Conservation (phyloP, 1,140 invertebrate genomes). For the Chlorops oryzae region DNA sequence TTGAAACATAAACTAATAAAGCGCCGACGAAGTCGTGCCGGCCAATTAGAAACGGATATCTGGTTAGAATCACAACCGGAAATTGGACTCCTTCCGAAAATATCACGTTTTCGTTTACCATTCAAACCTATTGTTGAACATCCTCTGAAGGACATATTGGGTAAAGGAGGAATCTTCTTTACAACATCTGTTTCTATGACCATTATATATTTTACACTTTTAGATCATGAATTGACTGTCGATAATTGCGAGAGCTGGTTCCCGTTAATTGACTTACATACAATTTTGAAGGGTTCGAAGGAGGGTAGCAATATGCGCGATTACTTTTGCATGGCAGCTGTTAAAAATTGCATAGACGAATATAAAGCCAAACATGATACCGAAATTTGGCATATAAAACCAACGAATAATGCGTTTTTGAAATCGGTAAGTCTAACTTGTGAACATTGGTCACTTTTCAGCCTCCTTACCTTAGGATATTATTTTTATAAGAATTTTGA, state of each 20-base stretch:
- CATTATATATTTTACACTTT: slow-evolving; percentile 4
- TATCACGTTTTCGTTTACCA: slow-evolving; percentile 39
- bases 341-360: slow-evolving; percentile 42
- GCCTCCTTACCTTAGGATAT: background rate
- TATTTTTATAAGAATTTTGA: no score
- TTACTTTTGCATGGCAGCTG: slow-evolving; percentile 43
- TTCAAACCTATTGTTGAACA: slow-evolving; percentile 40
- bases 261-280: slow-evolving; percentile 41
- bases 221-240: slow-evolving; percentile 38
- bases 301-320: slow-evolving; percentile 34
- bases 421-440: slow-evolving; percentile 26
- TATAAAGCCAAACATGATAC: slow-evolving; percentile 35
- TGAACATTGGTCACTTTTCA: no score
- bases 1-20: slow-evolving; percentile 41
- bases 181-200: background rate
- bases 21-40: slow-evolving; percentile 31
- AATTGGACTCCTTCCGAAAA: slow-evolving; percentile 39
- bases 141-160: slow-evolving; percentile 38
- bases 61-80: slow-evolving; percentile 40
- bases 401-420: slow-evolving; percentile 44
- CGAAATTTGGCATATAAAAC: slow-evolving; percentile 38
- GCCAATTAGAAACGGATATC: slow-evolving; percentile 39
- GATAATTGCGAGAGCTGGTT: slow-evolving; percentile 46
- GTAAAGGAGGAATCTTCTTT: slow-evolving; percentile 12
- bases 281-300: slow-evolving; percentile 31